Evolutionary conservation across 2,113 vertebrate species (phyloP), one percentile per base, ranked within the genome.

Genomic region (Dermatemys mawii): DNA sequence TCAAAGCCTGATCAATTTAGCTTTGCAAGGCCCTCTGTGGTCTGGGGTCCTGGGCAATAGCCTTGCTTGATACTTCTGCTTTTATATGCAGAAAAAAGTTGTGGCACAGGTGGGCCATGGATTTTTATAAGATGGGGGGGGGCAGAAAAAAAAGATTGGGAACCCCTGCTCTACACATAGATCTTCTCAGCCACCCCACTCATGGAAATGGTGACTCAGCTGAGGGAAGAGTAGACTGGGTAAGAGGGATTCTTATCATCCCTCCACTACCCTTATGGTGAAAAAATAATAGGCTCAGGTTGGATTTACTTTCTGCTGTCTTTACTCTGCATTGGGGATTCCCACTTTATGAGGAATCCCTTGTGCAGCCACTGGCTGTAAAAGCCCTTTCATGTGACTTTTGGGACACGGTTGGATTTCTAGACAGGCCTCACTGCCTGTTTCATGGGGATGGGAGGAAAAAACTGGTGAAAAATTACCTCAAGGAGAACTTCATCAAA

Each of bases 351-450:
- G 78, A 6, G 49, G 4, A 79, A 8, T 38, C 5, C 1, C 3
- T 5, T 11, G 1, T 12, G 11, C 12, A 0, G 1, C 6, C 27
- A 88, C 8, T 63, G 9, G 4, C 67, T 38, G 3, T 13, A 84
- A 13, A 14, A 57, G 44, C 19, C 11, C 2, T 91, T 92, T 93
- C 29, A 60, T 8, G 22, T 0, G 0, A 6, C 8, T 92, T 93
- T 73, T 49, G 27, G 41, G 44, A 76, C 27, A 44, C 41, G 13
- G 11, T 27, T 44, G 41, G 6, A 6, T 76, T 46, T 76, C 11
- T 76, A 6, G 44, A 73, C 11, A 90, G 8, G 75, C 2, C 35
- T 49, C 7, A 32, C 32, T 83, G 53, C 32, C 1, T 13, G 11
- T 11, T 75, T 38, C 17, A 54, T 53, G 5, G 4, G 79, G 38